Evolutionary conservation across 2,113 vertebrate species (phyloP), one percentile per base, ranked within the genome.

Genomic region (Gavia stellata): DNA sequence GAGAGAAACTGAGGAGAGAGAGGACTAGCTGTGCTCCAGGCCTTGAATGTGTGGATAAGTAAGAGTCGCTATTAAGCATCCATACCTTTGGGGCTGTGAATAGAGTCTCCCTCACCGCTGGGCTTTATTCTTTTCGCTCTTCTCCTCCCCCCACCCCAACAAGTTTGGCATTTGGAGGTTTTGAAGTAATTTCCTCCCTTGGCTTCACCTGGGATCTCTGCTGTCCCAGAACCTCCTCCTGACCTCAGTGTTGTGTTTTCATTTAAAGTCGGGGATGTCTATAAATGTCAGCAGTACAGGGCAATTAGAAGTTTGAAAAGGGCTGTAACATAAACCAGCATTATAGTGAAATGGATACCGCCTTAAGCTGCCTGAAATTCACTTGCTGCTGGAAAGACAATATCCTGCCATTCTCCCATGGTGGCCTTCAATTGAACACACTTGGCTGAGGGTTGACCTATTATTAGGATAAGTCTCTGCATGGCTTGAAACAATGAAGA

Each of bases 231-330:
- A 97, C 97, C 98, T 98, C 97, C 96, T 97, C 80, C 96, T 98
- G 98, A 98, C 98, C 98, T 98, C 97, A 98, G 97, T 98, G 98
- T 98, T 98, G 97, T 98, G 98, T 98, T 98, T 98, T 98, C 98
- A 98, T 98, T 98, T 98, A 97, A 98, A 98, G 98, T 96, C 92
- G 45, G 96, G 97, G 98, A 98, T 98, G 98, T 98, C 98, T 98
- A 98, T 98, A 98, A 98, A 98, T 98, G 98, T 98, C 98, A 98
- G 98, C 96, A 97, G 97, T 97, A 97, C 96, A 95, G 97, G 97
- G 98, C 98, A 98, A 98, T 98, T 98, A 98, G 98, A 98, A 98
- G 98, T 98, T 98, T 98, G 98, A 98, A 98, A 98, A 98, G 97
- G 97, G 91, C 96, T 98, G 98, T 98, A 98, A 98, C 98, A 98